phyloP scores from a whole-genome alignment of 2,888 invertebrate genomes.

The Tyria jacobaeae region DNA sequence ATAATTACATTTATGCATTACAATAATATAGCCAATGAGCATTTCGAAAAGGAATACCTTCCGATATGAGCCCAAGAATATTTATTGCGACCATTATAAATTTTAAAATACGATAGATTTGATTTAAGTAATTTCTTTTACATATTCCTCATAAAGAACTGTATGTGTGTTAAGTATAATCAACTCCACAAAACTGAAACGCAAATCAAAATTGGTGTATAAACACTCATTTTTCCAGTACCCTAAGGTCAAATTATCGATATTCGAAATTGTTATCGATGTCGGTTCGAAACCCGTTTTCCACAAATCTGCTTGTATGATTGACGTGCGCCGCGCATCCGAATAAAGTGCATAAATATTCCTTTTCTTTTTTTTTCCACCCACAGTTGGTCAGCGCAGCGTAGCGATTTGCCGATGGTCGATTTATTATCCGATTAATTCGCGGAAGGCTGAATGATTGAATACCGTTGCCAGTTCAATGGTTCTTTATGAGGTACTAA shows the following conservation, averaged over 20 bases:
- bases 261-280: conserved; percentile 32
- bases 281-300: conserved; percentile 23
- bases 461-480: conserved; percentile 31
- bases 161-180: no score
- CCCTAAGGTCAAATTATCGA: conserved; percentile 34
- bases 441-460: conserved; percentile 59
- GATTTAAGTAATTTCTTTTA: no score
- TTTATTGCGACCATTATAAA: no score
- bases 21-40: no score
- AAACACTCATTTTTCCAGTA: conserved; percentile 6
- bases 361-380: conserved; percentile 59
- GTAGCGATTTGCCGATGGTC: conserved; percentile 53
- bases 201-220: neutral
- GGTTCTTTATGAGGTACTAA: conserved; percentile 42
- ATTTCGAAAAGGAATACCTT: no score
- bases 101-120: no score
- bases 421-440: conserved; percentile 66
- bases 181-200: neutral
- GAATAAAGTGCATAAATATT: conserved; percentile 49
- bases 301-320: conserved; percentile 54
- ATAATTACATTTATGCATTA: no score
- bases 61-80: no score
- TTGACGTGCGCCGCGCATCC: conserved; percentile 65
- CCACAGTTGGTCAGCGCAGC: conserved; percentile 48
- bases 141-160: no score